These are phyloP conservation scores for Cinclus cinclus DNA, from an alignment of 2,113 vertebrate species.

Conservation along the genomic window DNA sequence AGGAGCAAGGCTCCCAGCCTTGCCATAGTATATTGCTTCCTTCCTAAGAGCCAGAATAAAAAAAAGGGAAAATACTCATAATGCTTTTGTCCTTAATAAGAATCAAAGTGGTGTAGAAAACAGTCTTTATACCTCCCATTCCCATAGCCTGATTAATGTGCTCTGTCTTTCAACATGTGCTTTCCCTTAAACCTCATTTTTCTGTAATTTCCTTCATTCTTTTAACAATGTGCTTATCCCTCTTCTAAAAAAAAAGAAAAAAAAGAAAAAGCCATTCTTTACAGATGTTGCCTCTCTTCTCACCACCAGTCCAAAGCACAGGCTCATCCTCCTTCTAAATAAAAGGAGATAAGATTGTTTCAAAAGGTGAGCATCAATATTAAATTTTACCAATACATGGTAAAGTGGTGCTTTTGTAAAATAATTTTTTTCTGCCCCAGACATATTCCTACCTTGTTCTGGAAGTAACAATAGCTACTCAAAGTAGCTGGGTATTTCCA, in stretches of 20 bases:
- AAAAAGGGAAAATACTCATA: not conserved
- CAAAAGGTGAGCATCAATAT: not conserved
- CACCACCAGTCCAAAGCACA: not conserved
- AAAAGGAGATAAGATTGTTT: not conserved
- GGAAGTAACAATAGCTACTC: not conserved
- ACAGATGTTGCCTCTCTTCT: constrained; percentile 49
- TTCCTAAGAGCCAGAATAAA: not conserved
- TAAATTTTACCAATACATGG: not conserved
- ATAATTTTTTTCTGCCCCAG: not conserved
- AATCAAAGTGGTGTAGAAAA: constrained; percentile 54
- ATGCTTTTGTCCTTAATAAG: constrained; percentile 47
- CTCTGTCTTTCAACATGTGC: constrained; percentile 64
- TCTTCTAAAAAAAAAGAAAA: not conserved
- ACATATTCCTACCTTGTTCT: not conserved
- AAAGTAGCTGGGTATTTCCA: not conserved
- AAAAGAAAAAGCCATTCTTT: constrained; percentile 13
- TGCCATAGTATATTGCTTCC: not conserved
- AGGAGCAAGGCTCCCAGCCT: not conserved
- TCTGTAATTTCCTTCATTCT: constrained; percentile 64
- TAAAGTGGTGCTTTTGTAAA: not conserved
- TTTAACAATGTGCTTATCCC: constrained; percentile 61
- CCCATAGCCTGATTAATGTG: constrained; percentile 48
- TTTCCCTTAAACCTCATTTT: constrained; percentile 64
- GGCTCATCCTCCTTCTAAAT: not conserved
- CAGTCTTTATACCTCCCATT: constrained; percentile 39